Evolutionary conservation across 2,113 vertebrate species (phyloP), one percentile per base, ranked within the genome.

Genomic region (Myrmecophaga tridactyla): DNA sequence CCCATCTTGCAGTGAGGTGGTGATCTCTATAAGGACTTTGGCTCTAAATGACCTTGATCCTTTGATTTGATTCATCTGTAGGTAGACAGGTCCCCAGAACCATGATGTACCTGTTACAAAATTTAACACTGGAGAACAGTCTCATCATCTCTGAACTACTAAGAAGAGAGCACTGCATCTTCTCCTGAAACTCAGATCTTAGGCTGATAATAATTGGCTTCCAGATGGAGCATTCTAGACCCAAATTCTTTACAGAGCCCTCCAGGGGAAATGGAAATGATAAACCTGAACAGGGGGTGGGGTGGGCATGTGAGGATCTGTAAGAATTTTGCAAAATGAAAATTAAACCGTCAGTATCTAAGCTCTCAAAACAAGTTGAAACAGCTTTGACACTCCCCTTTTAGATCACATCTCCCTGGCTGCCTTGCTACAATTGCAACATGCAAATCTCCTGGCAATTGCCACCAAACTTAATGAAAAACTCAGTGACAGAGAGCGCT

Each of bases 291-390:
- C 58, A 95, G 56, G 65, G 36, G 51, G 56, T 72, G 84, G 41
- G 76, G 53, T 93, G 92, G 89, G 91, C 94, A 95, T 96, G 93
- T 81, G 96, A 83, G 90, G 96, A 96, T 98, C 95, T 97, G 97
- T 89, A 94, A 94, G 92, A 92, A 86, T 78, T 85, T 56, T 96
- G 92, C 76, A 94, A 92, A 97, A 95, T 92, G 96, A 81, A 93
- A 95, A 94, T 78, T 95, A 95, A n/a, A 89, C 92, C 29, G 9
- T 48, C 65, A 70, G 41, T 0, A 20, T 70, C 92, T 63, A 76
- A 97, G 65, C 51, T 89, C 58, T 88, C 51, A 94, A 93, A 76
- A 93, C 92, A 93, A 84, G 85, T 96, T 75, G 51, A 65, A 84
- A 95, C 95, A 94, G 58, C 87, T 83, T 94, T 6, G 23, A 85